Evolutionary conservation across 2,113 vertebrate species (phyloP).

Genomic region (Syrmaticus mikado): DNA sequence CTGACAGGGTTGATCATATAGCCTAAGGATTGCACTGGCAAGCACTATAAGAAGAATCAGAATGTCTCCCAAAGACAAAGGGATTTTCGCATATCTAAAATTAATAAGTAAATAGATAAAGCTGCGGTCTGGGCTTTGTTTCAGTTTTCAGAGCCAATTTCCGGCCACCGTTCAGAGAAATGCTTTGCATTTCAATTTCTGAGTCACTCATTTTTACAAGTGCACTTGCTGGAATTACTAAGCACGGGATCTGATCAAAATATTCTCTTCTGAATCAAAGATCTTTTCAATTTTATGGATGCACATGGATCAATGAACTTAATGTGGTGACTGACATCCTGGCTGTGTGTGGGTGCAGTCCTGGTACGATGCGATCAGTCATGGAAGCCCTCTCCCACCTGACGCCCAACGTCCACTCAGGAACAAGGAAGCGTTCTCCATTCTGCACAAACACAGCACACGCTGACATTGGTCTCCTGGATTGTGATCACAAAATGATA

Average conservation of each 20-base stretch:
- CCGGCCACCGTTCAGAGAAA: slow-evolving; percentile 74
- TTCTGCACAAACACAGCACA: background rate
- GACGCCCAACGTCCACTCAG: rapidly evolving
- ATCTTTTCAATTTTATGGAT: slow-evolving; percentile 58
- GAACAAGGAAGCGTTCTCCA: background rate
- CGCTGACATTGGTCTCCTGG: background rate
- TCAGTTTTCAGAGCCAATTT: slow-evolving; percentile 76
- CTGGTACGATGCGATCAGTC: rapidly evolving
- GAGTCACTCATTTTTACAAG: slow-evolving; percentile 86
- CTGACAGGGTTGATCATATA: slow-evolving; percentile 10
- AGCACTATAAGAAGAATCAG: background rate
- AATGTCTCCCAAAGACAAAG: slow-evolving; percentile 45
- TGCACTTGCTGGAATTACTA: slow-evolving; percentile 85
- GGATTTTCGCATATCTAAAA: slow-evolving; percentile 49
- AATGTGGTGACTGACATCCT: background rate
- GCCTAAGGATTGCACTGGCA: background rate
- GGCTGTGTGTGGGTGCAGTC: background rate
- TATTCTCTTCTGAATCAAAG: slow-evolving; percentile 78
- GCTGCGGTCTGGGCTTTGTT: slow-evolving; percentile 58
- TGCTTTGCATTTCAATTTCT: slow-evolving; percentile 84
- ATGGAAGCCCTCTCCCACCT: background rate
- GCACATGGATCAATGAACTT: slow-evolving; percentile 10
- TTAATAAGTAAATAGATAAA: slow-evolving; percentile 61
- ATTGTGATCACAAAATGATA: slow-evolving; percentile 33
- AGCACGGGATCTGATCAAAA: slow-evolving; percentile 81